These are phyloP conservation scores for Anniella stebbinsi DNA, from an alignment of 2,797 vertebrate species.

Conservation along the genomic window DNA sequence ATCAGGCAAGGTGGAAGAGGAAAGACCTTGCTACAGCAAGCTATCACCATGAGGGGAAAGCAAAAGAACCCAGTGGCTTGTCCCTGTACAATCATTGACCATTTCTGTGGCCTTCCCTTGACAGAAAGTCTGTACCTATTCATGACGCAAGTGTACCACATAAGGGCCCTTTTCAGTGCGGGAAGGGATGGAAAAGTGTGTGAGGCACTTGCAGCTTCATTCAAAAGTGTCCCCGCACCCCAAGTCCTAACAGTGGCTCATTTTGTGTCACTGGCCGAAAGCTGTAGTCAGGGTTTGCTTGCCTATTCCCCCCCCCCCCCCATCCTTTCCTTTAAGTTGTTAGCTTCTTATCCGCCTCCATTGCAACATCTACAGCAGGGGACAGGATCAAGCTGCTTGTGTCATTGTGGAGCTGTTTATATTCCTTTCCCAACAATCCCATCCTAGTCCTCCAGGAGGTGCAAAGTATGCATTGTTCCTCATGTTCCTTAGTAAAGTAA, in stretches of 20 bases:
- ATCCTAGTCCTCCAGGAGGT: background rate
- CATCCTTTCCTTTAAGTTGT: too few species aligned
- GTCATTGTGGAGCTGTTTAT: background rate
- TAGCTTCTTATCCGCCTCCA: background rate
- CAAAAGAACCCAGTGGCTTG: background rate
- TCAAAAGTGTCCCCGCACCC: background rate
- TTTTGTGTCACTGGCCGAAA: background rate
- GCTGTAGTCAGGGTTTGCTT: background rate
- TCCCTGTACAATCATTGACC: background rate
- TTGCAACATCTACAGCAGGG: background rate
- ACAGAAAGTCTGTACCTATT: background rate
- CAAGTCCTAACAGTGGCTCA: background rate
- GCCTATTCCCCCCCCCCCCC: background rate
- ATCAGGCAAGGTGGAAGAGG: background rate
- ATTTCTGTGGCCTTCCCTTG: background rate
- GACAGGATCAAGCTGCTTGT: background rate
- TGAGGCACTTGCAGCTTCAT: background rate
- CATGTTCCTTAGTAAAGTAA: slow-evolving; percentile 71
- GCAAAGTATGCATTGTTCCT: slow-evolving; percentile 51
- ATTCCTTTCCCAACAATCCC: background rate
- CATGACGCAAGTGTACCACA: background rate
- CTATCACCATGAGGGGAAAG: too few species aligned
- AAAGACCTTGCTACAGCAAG: background rate
- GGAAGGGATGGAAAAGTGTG: background rate
- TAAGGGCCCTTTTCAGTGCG: background rate